Percentiles rank a stretch among this genome's conserved stretches.
phyloP scores from a whole-genome alignment of 2,797 vertebrate genomes.

The Chloroceryle amazona region DNA sequence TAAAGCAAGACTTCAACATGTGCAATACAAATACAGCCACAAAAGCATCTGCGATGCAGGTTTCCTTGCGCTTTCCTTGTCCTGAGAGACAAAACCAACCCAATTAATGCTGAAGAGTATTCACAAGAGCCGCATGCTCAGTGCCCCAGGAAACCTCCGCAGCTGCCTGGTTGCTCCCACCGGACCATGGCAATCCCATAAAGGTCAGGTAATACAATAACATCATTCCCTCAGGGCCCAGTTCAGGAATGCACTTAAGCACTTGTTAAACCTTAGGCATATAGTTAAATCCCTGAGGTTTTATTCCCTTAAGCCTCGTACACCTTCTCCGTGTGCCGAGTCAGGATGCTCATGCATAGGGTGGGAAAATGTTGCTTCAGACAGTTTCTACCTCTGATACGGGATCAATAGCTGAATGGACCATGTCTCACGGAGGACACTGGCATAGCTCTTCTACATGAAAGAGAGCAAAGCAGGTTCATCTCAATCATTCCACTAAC shows the following conservation, averaged over 20 bases:
- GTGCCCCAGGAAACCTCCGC: background rate
- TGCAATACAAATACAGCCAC: background rate
- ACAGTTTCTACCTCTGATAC: background rate
- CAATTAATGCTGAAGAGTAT: background rate
- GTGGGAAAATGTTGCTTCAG: background rate
- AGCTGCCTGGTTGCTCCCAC: background rate
- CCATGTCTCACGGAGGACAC: background rate
- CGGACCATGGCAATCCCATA: background rate
- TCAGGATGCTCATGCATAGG: rapidly evolving
- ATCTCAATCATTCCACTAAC: background rate
- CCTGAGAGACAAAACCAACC: background rate
- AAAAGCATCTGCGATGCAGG: background rate
- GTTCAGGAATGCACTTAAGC: background rate
- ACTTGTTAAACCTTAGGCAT: background rate
- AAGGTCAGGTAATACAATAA: background rate
- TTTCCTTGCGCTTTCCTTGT: background rate
- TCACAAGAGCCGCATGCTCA: rapidly evolving
- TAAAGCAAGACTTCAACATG: background rate
- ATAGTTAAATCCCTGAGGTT: background rate
- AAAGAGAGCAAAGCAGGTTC: background rate
- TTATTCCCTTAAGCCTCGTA: background rate
- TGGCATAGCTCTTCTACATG: background rate
- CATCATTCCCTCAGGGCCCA: background rate
- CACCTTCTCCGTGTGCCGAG: rapidly evolving
- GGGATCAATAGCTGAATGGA: background rate